Conservation (phyloP, 2,113 vertebrate species). For the Mastomys coucha region DNA sequence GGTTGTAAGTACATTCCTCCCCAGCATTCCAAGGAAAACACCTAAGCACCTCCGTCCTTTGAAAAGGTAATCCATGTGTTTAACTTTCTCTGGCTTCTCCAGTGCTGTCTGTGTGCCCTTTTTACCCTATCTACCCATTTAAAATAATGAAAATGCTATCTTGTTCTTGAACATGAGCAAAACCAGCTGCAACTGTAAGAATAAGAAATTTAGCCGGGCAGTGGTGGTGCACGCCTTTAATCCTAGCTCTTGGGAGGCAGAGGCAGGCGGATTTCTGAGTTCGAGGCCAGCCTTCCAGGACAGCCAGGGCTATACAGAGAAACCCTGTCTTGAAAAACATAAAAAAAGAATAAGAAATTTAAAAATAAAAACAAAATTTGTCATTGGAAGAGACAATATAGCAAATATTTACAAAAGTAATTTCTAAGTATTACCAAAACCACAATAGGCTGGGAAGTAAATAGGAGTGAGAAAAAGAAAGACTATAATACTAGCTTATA, state of each 20-base stretch:
- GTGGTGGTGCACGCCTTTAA: no score
- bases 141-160: background rate
- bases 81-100: background rate
- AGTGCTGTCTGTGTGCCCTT: background rate
- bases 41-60: background rate
- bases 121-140: background rate
- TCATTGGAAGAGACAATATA: background rate
- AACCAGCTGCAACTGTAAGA: background rate
- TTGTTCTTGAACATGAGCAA: background rate
- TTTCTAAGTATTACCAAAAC: background rate
- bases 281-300: no score
- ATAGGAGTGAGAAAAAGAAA: background rate
- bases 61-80: background rate
- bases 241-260: no score
- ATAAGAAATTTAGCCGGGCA: background rate
- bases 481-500: background rate
- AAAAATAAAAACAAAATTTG: background rate
- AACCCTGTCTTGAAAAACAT: no score
- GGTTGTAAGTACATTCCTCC: no score
- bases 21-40: background rate
- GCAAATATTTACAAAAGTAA: background rate
- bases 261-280: no score
- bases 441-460: background rate
- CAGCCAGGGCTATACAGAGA: no score
- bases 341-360: background rate